Evolutionary conservation across 2,888 invertebrate species (phyloP), one percentile per base, ranked within the genome.

Genomic region (Nephrocerus scutellatus): DNA sequence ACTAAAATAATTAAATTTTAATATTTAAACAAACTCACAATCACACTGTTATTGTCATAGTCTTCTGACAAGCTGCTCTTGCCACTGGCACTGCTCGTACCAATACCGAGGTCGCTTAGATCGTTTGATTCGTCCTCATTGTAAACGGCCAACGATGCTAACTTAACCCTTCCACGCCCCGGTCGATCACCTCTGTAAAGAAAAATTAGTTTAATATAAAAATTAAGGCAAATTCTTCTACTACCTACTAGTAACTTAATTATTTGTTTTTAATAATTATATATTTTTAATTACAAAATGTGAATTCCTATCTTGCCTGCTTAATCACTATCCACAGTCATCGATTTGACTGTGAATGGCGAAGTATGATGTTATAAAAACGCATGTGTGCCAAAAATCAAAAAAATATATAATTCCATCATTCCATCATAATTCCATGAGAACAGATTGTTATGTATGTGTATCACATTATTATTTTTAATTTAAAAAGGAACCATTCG

Each of bases 41-140:
- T 74, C 52, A 76, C 70, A 57, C 77, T 77, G 55, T 78, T 76
- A 53, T 76, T 75, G 61, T 77, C 77, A 53, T 75, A 77, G 62
- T 77, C 77, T 55, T 77, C 77, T 48, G 76, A 77, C 51, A 77
- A 71, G 56, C 77, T 78, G 63, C 77, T 77, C 61, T 77, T 78
- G 43, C 70, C 70, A 44, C 68, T 70, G 51, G 76, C 75, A 56
- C 77, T 76, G 55, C 76, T 77, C 35, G 77, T 77, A 48, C 77
- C 77, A 58, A 87, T 84, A 42, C 87, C 87, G 52, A 87, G 77
- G 67, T 87, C 88, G 56, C 84, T 86, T 49, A 88, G 75, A 70
- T 88, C 87, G 59, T 87, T 86, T 28, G 80, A 76, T 60, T 88
- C 86, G 52, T 87, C 86, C 54, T 84, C 84, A 46, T 80, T 78